Conservation (phyloP, 2,113 vertebrate genomes). For the Silurus glanis region DNA sequence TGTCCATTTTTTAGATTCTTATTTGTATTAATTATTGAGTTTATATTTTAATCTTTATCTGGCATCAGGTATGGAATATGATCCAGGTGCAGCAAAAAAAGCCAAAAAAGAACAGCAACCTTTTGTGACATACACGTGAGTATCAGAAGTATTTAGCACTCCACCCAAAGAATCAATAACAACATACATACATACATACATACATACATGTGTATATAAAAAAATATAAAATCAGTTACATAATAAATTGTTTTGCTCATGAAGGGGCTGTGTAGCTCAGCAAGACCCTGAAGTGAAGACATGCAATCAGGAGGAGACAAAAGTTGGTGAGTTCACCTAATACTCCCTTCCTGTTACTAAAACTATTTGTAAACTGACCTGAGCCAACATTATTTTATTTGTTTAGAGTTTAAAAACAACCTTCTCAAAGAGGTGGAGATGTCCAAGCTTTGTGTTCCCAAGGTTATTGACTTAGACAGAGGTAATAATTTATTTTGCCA, state of each 20-base stretch:
- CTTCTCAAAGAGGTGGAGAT: slow-evolving; percentile 85
- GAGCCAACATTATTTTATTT: background rate
- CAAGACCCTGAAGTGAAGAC: slow-evolving; percentile 71
- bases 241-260: slow-evolving; percentile 11
- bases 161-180: background rate
- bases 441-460: slow-evolving; percentile 71
- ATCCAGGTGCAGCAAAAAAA: slow-evolving; percentile 37
- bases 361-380: background rate
- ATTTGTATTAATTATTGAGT: slow-evolving; percentile 47
- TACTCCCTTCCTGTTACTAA: background rate
- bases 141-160: background rate
- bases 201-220: background rate
- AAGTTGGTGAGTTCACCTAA: slow-evolving; percentile 73
- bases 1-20: background rate
- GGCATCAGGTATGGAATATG: slow-evolving; percentile 36
- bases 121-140: slow-evolving; percentile 41
- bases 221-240: too few species aligned
- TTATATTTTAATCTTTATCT: slow-evolving; percentile 1
- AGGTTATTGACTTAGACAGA: slow-evolving; percentile 88
- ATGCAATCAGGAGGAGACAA: slow-evolving; percentile 76
- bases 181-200: background rate
- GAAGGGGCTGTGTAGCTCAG: slow-evolving; percentile 76
- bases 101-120: slow-evolving; percentile 10
- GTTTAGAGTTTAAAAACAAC: slow-evolving; percentile 93
- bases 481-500: slow-evolving; percentile 67